phyloP scores from a whole-genome alignment of 2,113 vertebrate genomes.

The Coryphaenoides rupestris region DNA sequence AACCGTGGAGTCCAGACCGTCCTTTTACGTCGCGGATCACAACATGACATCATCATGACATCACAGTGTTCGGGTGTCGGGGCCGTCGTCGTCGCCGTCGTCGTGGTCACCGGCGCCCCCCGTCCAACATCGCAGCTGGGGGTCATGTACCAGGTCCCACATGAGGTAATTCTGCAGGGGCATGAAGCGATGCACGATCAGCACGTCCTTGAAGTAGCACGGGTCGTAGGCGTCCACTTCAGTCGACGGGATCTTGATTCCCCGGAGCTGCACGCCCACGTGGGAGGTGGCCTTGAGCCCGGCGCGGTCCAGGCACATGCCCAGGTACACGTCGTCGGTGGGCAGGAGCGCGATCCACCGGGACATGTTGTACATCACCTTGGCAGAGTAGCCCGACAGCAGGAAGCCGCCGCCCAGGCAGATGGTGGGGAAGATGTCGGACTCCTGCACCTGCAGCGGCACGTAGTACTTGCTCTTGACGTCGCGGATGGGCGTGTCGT shows the following conservation, averaged over 20 bases:
- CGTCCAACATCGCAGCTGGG: too few species aligned
- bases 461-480: constrained; percentile 73
- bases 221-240: too few species aligned
- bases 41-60: too few species aligned
- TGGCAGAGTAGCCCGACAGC: constrained; percentile 66
- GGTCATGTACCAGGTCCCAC: too few species aligned
- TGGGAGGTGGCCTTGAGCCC: constrained; percentile 40
- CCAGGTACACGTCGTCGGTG: constrained; percentile 50
- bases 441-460: constrained; percentile 57
- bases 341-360: constrained; percentile 17
- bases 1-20: too few species aligned
- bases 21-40: too few species aligned
- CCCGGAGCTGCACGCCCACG: constrained; percentile 33
- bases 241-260: background rate
- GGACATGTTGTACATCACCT: constrained; percentile 45
- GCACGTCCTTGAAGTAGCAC: too few species aligned
- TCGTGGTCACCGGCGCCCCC: too few species aligned
- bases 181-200: too few species aligned
- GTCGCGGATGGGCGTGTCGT: constrained; percentile 60
- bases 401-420: constrained; percentile 72
- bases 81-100: too few species aligned
- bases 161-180: too few species aligned
- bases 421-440: constrained; percentile 59
- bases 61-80: too few species aligned
- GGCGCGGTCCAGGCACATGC: constrained; percentile 59